phyloP scores from a whole-genome alignment of 1,140 invertebrate genomes.

The Tetramorium simillimum region DNA sequence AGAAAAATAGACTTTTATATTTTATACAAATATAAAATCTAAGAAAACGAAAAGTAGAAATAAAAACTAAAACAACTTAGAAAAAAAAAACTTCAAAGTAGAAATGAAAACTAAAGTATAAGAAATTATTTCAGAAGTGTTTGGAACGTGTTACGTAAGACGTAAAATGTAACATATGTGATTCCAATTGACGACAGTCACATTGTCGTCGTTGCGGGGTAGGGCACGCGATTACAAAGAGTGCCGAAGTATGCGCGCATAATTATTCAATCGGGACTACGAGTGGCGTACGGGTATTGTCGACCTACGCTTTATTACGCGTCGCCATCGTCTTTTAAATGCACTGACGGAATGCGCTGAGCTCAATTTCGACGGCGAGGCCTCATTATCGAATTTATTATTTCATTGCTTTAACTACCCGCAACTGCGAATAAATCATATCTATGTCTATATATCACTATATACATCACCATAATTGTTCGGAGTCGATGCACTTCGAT shows the following conservation, averaged over 20 bases:
- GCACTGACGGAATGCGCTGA: constrained; percentile 55
- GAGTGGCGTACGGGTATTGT: constrained; percentile 69
- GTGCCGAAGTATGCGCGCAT: constrained; percentile 63
- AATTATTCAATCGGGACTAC: constrained; percentile 79
- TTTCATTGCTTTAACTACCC: constrained; percentile 64
- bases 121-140: not conserved
- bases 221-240: constrained; percentile 50
- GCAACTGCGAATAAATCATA: constrained; percentile 65
- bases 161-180: not conserved
- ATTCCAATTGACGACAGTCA: not conserved
- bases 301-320: constrained; percentile 76
- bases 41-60: not conserved
- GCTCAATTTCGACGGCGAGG: constrained; percentile 67
- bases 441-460: not conserved
- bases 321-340: constrained; percentile 63
- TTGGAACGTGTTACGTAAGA: constrained; percentile 15
- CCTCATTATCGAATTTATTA: constrained; percentile 74
- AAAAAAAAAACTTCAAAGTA: not conserved
- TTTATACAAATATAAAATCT: not conserved
- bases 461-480: constrained; percentile 47
- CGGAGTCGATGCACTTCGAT: constrained; percentile 66
- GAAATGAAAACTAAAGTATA: not conserved
- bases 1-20: not conserved
- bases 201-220: constrained; percentile 4
- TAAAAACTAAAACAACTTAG: not conserved